Base-by-base conservation (phyloP, 1,140 invertebrate species). In the Ceratina calcarata region DNA sequence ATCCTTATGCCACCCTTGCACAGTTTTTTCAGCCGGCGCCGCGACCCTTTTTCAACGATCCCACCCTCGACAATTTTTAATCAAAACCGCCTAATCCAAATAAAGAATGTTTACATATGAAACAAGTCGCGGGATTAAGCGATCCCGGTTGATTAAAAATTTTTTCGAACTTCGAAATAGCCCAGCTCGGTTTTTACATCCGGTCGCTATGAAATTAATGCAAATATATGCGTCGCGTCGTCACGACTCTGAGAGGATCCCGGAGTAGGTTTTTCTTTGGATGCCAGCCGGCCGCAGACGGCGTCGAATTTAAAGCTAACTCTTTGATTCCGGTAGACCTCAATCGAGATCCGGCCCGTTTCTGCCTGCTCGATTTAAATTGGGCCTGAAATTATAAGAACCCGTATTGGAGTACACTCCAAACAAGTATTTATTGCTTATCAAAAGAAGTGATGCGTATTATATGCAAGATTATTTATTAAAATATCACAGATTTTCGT, bases 331-430 rank as follows among this genome's bases (percentile, higher is more conserved):
- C 49, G 66, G 13, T 7, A 51, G 24, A 32, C 37, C 10, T 27
- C 20, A 3, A 75, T 75, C 73, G 51, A 58, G 62, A 69, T 76
- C 66, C 67, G 22, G 67, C 16, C 22, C n/a, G 32, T 45, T 32
- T 71, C 32, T 22, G 32, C 49, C 64, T 13, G 62, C 1, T 15
- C 12, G 24, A 32, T 49, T 24, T 68, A 57, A 70, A 77, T 70
- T 49, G 15, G 18, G 1, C 49, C 37, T 22, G 1, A 61, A 69
- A 77, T 77, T 70, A 70, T 18, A n/a, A 16, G 18, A 24, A 20
- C 24, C 24, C 16, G 37, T 32, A 20, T 45, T 1, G 15, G 37
- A 8, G 0, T 45, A 45, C 37, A 45, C 37, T 45, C 37, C 37
- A 10, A 10, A 45, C 37, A 45, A 45, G 37, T 45, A 45, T 45